phyloP scores from a whole-genome alignment of 2,113 vertebrate species.

The Oxyruncus cristatus region DNA sequence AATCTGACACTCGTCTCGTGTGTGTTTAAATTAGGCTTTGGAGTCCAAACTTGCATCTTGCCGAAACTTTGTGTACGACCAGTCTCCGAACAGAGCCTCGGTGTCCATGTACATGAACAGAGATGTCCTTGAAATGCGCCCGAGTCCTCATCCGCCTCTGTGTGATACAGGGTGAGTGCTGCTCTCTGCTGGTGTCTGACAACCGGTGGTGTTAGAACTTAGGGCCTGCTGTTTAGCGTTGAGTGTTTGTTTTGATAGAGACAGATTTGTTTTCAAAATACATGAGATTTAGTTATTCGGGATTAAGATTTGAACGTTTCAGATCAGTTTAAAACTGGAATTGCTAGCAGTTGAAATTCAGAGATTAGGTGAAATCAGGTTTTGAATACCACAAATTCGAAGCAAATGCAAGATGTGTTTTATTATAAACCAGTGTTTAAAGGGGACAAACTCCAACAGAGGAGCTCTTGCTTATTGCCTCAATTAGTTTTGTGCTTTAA shows the following conservation, averaged over 20 bases:
- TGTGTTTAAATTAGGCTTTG: conserved; percentile 79
- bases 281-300: not conserved
- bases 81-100: conserved; percentile 73
- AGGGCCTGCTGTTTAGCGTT: not conserved
- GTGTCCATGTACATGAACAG: conserved; percentile 73
- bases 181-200: not conserved
- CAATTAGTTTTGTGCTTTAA: not conserved
- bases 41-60: conserved; percentile 97
- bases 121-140: conserved; percentile 74
- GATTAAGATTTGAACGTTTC: not conserved
- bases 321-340: not conserved
- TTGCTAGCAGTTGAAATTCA: not conserved
- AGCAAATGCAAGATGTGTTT: not conserved
- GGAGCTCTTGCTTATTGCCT: not conserved
- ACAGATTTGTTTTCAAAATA: not conserved
- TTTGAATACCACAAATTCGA: not conserved
- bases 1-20: not conserved
- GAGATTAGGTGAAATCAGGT: not conserved
- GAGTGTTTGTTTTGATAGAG: not conserved
- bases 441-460: not conserved
- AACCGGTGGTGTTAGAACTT: not conserved
- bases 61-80: conserved; percentile 90
- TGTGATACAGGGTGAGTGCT: conserved; percentile 85
- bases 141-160: conserved; percentile 69
- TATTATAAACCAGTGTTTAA: not conserved